Evolutionary conservation across 2,113 vertebrate genomes (phyloP), one percentile per base, ranked within the genome.

Genomic region (Thryonomys swinderianus): DNA sequence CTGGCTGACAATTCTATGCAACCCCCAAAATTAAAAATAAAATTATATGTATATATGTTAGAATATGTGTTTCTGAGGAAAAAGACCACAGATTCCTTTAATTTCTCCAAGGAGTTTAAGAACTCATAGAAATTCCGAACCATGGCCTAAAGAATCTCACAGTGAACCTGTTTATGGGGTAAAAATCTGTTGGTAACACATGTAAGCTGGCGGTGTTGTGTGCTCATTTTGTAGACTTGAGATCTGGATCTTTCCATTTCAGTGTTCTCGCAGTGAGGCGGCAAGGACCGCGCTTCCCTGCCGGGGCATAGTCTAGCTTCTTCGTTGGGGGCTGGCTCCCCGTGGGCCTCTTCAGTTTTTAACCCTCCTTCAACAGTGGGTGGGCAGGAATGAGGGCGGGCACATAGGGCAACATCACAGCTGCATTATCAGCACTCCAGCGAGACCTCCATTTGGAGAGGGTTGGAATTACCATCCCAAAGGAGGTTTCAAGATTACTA

Each of bases 31-130:
- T 40, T 61, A 34, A 67, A 89, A 95, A 48, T 21, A 55, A 73
- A 91, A 67, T 67, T 55, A 37, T 73, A n/a, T 45, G 3, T 64
- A 37, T 48, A 4, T 37, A 8, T 12, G 3, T 88, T 32, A 84
- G 37, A 88, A 61, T 13, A 81, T 1, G n/a, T 14, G 78, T 86
- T 93, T 83, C 57, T 23, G 10, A n/a, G 18, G 37, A 14, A 85
- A 34, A 32, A 3, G 1, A 34, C 13, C 7, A 21, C 62, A 62
- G 21, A 10, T 84, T 64, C 27, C 66, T 91, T 93, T 74, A 64
- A 64, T 81, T 95, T 85, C 64, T 85, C 27, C 34, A n/a, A 88
- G 64, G 59, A 93, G 32, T 84, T 76, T 73, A 81, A 85, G 42
- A 85, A 82, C 42, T 37, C 53, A 13, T 12, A 62, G 37, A 96